Conservation (phyloP, 2,797 vertebrate genomes). For the Melanotaenia trifasciata region DNA sequence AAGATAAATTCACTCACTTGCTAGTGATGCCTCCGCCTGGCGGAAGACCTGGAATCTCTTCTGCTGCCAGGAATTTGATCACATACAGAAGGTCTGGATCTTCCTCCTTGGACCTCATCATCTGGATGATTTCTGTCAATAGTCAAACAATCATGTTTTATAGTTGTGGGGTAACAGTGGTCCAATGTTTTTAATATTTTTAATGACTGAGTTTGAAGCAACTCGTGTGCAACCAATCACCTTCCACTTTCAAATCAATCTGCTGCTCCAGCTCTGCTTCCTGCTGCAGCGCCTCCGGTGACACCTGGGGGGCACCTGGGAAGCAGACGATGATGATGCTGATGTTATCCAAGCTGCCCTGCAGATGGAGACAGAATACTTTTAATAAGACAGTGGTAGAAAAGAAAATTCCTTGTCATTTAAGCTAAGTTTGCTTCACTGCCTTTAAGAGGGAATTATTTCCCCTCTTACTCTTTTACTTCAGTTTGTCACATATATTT, state of each 20-base stretch:
- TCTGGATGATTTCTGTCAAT: slow-evolving; percentile 77
- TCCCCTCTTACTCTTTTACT: not conserved
- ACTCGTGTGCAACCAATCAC: slow-evolving; percentile 56
- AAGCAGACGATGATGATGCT: slow-evolving; percentile 88
- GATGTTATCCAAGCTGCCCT: slow-evolving; percentile 90
- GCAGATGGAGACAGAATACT: slow-evolving; percentile 53
- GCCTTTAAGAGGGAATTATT: no score
- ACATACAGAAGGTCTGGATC: slow-evolving; percentile 81
- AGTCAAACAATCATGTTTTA: not conserved
- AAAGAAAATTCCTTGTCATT: not conserved
- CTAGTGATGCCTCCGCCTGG: slow-evolving; percentile 87
- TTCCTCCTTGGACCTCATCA: slow-evolving; percentile 75
- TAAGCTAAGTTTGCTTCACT: not conserved
- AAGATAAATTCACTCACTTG: slow-evolving; percentile 75
- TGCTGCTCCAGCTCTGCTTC: slow-evolving; percentile 79
- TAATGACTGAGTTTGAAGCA: not conserved
- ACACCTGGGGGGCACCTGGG: slow-evolving; percentile 81
- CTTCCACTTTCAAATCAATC: slow-evolving; percentile 84
- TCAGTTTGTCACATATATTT: no score
- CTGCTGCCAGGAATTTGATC: slow-evolving; percentile 83
- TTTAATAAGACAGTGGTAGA: not conserved
- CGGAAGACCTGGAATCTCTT: slow-evolving; percentile 83
- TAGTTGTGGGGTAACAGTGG: not conserved
- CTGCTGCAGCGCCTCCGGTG: slow-evolving; percentile 80
- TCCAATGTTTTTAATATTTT: not conserved